phyloP scores from a whole-genome alignment of 2,888 invertebrate species.

The Rugalucina vietnamica region DNA sequence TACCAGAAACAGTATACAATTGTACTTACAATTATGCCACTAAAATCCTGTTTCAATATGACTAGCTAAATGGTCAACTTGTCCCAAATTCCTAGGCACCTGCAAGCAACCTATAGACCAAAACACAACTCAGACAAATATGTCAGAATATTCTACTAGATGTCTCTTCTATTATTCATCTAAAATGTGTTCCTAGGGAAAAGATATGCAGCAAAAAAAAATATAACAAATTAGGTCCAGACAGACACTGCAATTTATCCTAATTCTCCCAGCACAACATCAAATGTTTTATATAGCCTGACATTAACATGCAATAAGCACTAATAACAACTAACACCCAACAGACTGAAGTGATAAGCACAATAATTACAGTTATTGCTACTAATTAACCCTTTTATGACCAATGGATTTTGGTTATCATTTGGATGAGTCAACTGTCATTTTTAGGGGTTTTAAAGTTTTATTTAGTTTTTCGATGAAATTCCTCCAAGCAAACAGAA shows the following conservation, averaged over 20 bases:
- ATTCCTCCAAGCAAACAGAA: too few species aligned
- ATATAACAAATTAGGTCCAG: constrained; percentile 5
- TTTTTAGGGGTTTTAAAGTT: too few species aligned
- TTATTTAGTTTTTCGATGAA: too few species aligned
- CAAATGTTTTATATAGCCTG: constrained; percentile 1
- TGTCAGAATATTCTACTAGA: background rate
- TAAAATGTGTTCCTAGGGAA: background rate
- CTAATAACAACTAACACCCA: background rate
- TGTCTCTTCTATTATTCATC: background rate
- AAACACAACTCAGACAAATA: background rate
- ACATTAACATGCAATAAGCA: background rate
- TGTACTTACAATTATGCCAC: too few species aligned
- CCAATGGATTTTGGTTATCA: too few species aligned
- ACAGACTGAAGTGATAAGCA: background rate
- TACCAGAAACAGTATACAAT: too few species aligned
- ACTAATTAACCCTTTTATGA: too few species aligned
- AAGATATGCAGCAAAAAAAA: background rate
- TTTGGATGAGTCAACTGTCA: too few species aligned
- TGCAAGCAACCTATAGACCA: too few species aligned
- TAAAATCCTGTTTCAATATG: too few species aligned
- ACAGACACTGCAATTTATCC: constrained; percentile 6
- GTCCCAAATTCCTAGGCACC: too few species aligned
- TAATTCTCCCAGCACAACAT: background rate
- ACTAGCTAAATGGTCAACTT: too few species aligned
- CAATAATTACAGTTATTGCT: constrained; percentile 6